phyloP scores from a whole-genome alignment of 1,140 invertebrate genomes.

The Drosophila setifemur region DNA sequence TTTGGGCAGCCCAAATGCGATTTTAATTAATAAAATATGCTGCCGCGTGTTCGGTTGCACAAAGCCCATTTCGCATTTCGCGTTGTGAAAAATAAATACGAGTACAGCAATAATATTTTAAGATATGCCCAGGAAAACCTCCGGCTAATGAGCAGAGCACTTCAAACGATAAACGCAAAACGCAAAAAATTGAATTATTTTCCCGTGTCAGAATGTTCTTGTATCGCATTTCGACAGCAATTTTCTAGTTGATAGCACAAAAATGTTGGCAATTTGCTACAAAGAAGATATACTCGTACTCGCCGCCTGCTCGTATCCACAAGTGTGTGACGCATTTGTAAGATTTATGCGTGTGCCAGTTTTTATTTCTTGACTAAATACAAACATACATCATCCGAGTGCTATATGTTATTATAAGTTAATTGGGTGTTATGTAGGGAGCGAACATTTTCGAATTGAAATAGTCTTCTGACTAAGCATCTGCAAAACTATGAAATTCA shows the following conservation, averaged over 20 bases:
- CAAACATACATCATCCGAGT: constrained; percentile 5
- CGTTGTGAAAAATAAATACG: constrained; percentile 24
- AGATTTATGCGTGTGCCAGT: constrained; percentile 78
- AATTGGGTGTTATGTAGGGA: constrained; percentile 57
- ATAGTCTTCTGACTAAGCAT: constrained; percentile 39
- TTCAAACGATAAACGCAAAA: constrained; percentile 41
- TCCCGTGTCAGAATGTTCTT: constrained; percentile 5
- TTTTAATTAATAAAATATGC: constrained; percentile 80
- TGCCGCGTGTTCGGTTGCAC: constrained; percentile 61
- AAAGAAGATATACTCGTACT: constrained; percentile 8
- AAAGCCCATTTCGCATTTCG: constrained; percentile 59
- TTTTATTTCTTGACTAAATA: constrained; percentile 58
- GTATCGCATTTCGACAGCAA: constrained; percentile 45
- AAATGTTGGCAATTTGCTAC: constrained; percentile 63
- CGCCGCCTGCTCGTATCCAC: no score
- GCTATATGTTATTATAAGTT: constrained; percentile 38
- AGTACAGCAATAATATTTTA: not conserved
- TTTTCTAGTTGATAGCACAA: constrained; percentile 73
- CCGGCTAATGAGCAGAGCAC: constrained; percentile 64
- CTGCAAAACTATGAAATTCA: not conserved
- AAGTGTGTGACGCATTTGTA: constrained; percentile 55
- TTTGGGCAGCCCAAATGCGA: constrained; percentile 65
- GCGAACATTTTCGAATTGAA: constrained; percentile 35
- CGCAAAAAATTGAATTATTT: constrained; percentile 38
- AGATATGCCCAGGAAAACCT: constrained; percentile 34